Percentiles rank a stretch among this genome's conserved stretches.
Evolutionary conservation across 1,140 invertebrate species (phyloP).

Genomic region (Pygmarrhopalites habei): DNA sequence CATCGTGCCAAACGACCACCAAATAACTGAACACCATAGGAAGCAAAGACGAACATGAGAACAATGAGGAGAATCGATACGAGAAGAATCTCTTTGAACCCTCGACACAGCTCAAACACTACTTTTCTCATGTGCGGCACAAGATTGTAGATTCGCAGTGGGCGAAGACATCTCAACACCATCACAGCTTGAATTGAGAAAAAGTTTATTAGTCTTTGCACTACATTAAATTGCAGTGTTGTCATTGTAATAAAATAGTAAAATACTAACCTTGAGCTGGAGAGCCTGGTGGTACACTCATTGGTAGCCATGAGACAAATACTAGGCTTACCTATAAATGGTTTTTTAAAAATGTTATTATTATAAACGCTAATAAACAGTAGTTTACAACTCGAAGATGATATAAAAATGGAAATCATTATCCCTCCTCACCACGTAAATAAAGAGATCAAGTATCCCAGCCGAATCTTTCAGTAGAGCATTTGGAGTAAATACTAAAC

Average conservation of each 20-base stretch:
- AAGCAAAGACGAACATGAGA: conserved; percentile 98
- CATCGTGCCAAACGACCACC: conserved; percentile 82
- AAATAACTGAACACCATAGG: conserved; percentile 96
- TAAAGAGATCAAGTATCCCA: conserved; percentile 92
- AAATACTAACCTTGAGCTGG: no score
- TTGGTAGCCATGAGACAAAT: conserved; percentile 94
- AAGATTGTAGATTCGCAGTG: conserved; percentile 91
- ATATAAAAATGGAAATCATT: conserved; percentile 8
- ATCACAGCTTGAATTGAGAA: no score
- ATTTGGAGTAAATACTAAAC: conserved; percentile 97
- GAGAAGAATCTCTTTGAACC: conserved; percentile 98
- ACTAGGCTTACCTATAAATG: conserved; percentile 74
- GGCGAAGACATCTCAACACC: conserved; percentile 92
- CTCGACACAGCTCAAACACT: conserved; percentile 93
- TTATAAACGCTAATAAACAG: not conserved
- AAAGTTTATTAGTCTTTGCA: no score
- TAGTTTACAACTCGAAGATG: not conserved
- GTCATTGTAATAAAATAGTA: no score
- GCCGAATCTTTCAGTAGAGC: conserved; percentile 96
- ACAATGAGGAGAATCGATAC: conserved; percentile 87
- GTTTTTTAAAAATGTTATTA: conserved; percentile 6
- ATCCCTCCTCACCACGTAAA: conserved; percentile 89
- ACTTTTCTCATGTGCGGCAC: conserved; percentile 99
- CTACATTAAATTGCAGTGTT: no score
- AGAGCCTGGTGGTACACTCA: conserved; percentile 81